phyloP scores from a whole-genome alignment of 1,140 invertebrate genomes.

The Colletes latitarsis region DNA sequence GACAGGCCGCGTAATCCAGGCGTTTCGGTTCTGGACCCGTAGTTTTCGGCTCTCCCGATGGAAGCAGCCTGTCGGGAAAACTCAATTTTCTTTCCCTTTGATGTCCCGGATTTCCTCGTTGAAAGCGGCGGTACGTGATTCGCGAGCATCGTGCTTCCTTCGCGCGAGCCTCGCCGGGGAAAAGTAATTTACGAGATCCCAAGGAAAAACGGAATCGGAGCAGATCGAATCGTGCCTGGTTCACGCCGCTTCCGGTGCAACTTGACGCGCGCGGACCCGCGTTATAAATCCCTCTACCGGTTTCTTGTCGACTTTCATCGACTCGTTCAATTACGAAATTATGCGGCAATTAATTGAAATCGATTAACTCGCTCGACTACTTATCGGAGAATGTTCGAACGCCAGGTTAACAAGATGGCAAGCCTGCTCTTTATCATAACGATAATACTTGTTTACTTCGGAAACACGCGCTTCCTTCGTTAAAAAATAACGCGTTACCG shows the following conservation, averaged over 20 bases:
- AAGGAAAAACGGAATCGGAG: no score
- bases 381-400: not conserved
- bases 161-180: not conserved
- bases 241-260: no score
- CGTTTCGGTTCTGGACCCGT: no score
- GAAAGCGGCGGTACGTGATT: no score
- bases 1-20: no score
- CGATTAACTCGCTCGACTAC: constrained; percentile 18
- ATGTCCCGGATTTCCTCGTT: no score
- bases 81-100: no score
- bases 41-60: no score
- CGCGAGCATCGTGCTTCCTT: not conserved
- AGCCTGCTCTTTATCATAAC: not conserved
- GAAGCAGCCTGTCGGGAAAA: no score
- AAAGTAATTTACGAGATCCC: no score
- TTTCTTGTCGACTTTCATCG: constrained; percentile 19
- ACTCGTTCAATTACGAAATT: constrained; percentile 33
- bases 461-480: not conserved
- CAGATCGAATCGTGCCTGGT: not conserved
- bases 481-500: not conserved
- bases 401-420: not conserved
- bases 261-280: not conserved
- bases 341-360: constrained; percentile 24
- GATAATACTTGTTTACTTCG: not conserved
- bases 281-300: constrained; percentile 35